Conservation (phyloP, 2,797 vertebrate species). For the Enoplosus armatus region DNA sequence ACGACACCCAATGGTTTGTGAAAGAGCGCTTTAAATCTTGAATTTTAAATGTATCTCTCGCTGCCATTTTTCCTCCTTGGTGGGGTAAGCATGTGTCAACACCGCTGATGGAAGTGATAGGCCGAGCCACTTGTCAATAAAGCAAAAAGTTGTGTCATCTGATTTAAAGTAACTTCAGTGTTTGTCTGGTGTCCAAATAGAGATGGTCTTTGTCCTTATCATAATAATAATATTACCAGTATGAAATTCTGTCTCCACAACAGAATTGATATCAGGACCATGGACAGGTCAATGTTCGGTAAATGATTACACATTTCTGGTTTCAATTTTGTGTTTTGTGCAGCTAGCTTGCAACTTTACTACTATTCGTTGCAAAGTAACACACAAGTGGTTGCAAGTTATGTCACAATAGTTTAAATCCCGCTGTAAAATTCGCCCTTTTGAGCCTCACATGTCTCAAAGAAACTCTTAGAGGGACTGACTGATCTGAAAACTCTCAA, state of each 20-base stretch:
- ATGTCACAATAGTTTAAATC: background rate
- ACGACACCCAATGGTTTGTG: background rate
- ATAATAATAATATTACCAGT: too few relatives aligned
- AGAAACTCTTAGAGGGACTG: background rate
- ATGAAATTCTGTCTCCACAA: background rate
- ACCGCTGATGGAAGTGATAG: too few relatives aligned
- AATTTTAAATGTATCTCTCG: background rate
- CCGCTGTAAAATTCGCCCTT: background rate
- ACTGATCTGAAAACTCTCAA: background rate
- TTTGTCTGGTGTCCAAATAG: background rate
- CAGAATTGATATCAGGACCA: background rate
- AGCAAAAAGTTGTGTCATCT: background rate
- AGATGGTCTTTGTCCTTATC: too few relatives aligned
- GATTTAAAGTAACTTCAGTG: background rate
- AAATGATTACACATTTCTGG: too few relatives aligned
- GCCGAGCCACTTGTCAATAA: background rate
- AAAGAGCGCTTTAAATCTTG: background rate
- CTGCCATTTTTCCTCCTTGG: background rate
- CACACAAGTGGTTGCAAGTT: too few relatives aligned
- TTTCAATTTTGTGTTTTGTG: too few relatives aligned
- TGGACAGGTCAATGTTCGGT: background rate
- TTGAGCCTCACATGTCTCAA: too few relatives aligned
- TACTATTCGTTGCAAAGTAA: background rate
- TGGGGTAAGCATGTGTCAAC: background rate
- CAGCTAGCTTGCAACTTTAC: background rate